Base-by-base conservation (phyloP, 2,888 invertebrate genomes). In the Ophion obscuratus region DNA sequence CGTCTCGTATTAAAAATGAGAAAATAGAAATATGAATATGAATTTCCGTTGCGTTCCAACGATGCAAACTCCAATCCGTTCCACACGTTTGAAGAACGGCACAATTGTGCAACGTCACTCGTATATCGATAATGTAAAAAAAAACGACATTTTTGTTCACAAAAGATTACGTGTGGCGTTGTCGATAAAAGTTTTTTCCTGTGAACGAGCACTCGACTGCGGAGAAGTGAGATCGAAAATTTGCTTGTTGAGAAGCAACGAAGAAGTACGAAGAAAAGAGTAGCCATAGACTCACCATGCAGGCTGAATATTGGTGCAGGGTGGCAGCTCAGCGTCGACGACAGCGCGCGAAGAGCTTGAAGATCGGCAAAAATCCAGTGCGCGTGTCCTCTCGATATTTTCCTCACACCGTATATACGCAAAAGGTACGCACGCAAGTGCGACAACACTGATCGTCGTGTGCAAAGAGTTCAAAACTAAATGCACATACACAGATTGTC, bases 231-330 rank as follows among this genome's bases (percentile, higher is more conserved):
- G 1, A 67, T 14, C 5, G 66, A 44, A 67, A 67, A 31, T 66
- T 17, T 17, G 53, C 14, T 53, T 4, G 53, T 14, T 14, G 2
- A 14, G 14, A 17, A 14, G 17, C 0, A 47, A 10, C 17, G 11
- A 76, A 66, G 44, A 73, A 74, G 64, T 0, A 76, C 68, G 67
- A 36, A 57, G 11, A n/a, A 77, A 59, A 61, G 11, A 53, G 7
- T 53, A 24, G 36, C 4, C n/a, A 11, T 17, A 1, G n/a, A 87
- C 87, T 87, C 74, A 87, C 87, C 87, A 87, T 87, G 86, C 87
- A 84, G 82, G 73, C 82, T 71, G 82, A 84, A 79, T 71, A 20
- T 31, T 73, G 47, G 40, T 75, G 57, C 85, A 57, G 75, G 53
- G 31, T 44, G 10, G 47, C 59, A 14, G 47, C 47, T 11, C 57